Conservation (phyloP, 2,888 invertebrate species). For the Drosophila eohydei region DNA sequence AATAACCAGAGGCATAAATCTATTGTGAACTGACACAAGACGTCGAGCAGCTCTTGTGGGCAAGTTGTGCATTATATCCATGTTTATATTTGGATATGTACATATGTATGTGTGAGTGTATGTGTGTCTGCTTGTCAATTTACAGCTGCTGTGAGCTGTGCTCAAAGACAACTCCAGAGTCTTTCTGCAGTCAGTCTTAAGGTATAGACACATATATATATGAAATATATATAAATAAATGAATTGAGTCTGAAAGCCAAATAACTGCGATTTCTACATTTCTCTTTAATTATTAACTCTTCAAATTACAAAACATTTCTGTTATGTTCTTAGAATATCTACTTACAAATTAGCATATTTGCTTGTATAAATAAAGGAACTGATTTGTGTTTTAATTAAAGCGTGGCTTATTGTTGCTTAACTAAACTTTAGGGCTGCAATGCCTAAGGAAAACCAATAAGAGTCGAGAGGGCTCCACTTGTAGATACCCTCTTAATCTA, state of each 20-base stretch:
- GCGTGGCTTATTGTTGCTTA: too few species aligned
- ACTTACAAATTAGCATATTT: neutral
- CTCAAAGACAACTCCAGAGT: neutral
- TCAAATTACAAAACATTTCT: neutral
- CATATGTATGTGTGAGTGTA: neutral
- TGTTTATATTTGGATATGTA: slow-evolving; percentile 6
- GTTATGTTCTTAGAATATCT: neutral
- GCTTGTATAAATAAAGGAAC: too few species aligned
- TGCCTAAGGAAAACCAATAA: too few species aligned
- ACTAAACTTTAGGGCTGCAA: too few species aligned
- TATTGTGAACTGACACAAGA: slow-evolving; percentile 14
- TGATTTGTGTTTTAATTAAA: too few species aligned
- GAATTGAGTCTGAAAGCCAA: neutral
- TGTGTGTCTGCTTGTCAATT: neutral
- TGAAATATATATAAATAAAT: neutral
- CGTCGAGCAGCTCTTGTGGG: slow-evolving; percentile 3
- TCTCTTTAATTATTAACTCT: neutral
- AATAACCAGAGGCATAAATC: slow-evolving; percentile 20
- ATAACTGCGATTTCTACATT: neutral
- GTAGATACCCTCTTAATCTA: too few species aligned
- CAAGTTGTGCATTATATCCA: neutral
- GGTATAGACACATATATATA: too few species aligned
- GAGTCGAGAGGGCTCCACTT: too few species aligned
- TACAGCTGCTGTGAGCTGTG: neutral
- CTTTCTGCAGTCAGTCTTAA: neutral